Base-by-base conservation (phyloP, 53 echinoderm and acorn worm species). In the Holothuria leucospilota region DNA sequence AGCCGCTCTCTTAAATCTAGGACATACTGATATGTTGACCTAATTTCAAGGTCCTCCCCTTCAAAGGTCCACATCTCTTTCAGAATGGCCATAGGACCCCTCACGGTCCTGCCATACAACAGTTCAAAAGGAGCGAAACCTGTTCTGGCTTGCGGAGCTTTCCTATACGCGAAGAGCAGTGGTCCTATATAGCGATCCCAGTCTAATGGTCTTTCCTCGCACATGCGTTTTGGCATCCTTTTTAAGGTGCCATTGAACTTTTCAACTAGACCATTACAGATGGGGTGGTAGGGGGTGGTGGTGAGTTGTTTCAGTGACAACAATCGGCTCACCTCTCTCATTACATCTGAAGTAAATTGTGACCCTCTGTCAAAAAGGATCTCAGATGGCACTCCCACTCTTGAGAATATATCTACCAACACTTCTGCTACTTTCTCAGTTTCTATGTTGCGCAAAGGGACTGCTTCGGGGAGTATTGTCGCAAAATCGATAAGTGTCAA, bases 41-140 rank as follows among this genome's bases (percentile, higher is more conserved):
- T 87, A 10, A 53, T 64, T 78, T 87, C 64, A 11, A 62, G 64
- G 20, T 63, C 65, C 26, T 81, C 82, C 68, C 53, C 24, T 12
- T 38, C 56, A 56, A 64, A 68, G 10, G 88, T 81, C 88, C 88
- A 88, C 27, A 88, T 69, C 40, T 88, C 88, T 8, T 78, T 87
- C 9, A 88, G 88, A 18, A 88, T 88, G 9, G 23, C 68, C 88
- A 81, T 81, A 2, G 81, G 82, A 34, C 88, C 88, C 10, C 81
- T 58, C 2, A 88, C 81, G 38, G 82, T 28, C 16, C 88, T 27
- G 1, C 88, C 88, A 39, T 81, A 81, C 0, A 88, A 26, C 34
- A 88, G 58, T 9, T 88, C 88, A 58, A 88, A 82, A 12, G 88
- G 88, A 29, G 87, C 62, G 49, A 87, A 87, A 0, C 87, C 87